phyloP scores from a whole-genome alignment of 1,140 invertebrate genomes.

The Aphelenchoides besseyi region DNA sequence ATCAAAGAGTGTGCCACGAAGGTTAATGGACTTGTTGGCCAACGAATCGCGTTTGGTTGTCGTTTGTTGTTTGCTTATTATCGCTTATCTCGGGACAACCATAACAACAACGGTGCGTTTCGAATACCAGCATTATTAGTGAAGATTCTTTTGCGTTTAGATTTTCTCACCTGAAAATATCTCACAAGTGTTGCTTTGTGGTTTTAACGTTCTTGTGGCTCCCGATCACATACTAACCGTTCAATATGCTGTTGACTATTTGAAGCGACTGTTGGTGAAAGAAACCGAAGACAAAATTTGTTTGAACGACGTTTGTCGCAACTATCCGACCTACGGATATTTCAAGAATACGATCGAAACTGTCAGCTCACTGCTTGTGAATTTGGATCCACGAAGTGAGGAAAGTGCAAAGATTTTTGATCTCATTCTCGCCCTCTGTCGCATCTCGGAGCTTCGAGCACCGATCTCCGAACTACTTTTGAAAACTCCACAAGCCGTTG shows the following conservation, averaged over 20 bases:
- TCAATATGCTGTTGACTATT: slow-evolving; percentile 3
- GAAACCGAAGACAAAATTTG: not conserved
- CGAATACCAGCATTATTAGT: not conserved
- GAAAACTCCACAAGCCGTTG: not conserved
- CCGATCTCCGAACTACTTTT: slow-evolving; percentile 17
- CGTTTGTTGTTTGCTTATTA: slow-evolving; percentile 3
- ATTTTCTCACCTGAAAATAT: slow-evolving; percentile 20
- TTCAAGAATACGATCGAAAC: slow-evolving; percentile 2
- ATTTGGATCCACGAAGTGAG: slow-evolving; percentile 22
- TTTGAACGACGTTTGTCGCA: slow-evolving; percentile 5
- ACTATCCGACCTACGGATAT: slow-evolving; percentile 22
- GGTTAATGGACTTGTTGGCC: slow-evolving; percentile 4
- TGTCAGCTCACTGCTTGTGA: not conserved
- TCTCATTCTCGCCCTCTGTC: slow-evolving; percentile 3
- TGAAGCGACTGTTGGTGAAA: not conserved
- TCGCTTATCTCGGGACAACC: not conserved
- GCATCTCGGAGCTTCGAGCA: not conserved
- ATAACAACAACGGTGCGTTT: not conserved
- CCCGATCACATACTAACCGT: slow-evolving; percentile 14
- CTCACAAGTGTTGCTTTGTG: slow-evolving; percentile 15
- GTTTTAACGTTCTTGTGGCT: slow-evolving; percentile 17
- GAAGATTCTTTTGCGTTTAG: not conserved
- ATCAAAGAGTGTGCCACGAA: not conserved
- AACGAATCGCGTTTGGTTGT: slow-evolving; percentile 7
- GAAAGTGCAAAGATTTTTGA: slow-evolving; percentile 22